These are phyloP conservation scores for Erebia ligea DNA, from an alignment of 2,888 invertebrate species.

Conservation along the genomic window DNA sequence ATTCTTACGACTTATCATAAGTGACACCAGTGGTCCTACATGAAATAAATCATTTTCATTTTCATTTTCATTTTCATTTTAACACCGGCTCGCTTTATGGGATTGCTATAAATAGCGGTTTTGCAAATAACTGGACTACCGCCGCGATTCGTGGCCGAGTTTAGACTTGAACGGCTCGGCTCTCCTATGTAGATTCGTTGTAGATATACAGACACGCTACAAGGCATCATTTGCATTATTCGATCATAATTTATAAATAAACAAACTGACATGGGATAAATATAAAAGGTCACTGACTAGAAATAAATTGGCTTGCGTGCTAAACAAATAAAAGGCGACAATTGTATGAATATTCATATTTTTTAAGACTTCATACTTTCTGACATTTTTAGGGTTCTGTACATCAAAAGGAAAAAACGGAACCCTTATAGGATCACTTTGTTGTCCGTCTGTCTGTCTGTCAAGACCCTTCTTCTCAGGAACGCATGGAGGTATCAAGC, in stretches of 20 bases:
- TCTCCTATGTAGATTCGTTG: constrained; percentile 50
- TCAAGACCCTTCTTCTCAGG: no score
- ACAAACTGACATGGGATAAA: constrained; percentile 25
- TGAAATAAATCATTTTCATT: no score
- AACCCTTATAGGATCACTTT: no score
- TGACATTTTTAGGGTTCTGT: no score
- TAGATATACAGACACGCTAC: constrained; percentile 46
- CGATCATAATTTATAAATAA: constrained; percentile 28
- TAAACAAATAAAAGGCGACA: constrained; percentile 17
- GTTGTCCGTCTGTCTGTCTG: no score
- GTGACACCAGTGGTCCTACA: no score
- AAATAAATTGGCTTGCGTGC: constrained; percentile 18
- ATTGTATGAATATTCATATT: constrained; percentile 15
- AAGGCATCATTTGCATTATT: constrained; percentile 37
- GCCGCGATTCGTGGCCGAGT: constrained; percentile 63
- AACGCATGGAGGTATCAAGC: no score
- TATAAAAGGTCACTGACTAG: constrained; percentile 26
- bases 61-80: no score
- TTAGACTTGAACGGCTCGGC: constrained; percentile 58
- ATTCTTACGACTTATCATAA: no score
- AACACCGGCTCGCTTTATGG: constrained; percentile 65
- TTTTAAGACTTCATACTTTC: no score
- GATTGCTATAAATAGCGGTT: constrained; percentile 78
- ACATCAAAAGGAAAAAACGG: no score
- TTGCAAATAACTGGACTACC: constrained; percentile 78